Evolutionary conservation across 2,113 vertebrate genomes (phyloP).

Genomic region (Oncorhynchus keta): DNA sequence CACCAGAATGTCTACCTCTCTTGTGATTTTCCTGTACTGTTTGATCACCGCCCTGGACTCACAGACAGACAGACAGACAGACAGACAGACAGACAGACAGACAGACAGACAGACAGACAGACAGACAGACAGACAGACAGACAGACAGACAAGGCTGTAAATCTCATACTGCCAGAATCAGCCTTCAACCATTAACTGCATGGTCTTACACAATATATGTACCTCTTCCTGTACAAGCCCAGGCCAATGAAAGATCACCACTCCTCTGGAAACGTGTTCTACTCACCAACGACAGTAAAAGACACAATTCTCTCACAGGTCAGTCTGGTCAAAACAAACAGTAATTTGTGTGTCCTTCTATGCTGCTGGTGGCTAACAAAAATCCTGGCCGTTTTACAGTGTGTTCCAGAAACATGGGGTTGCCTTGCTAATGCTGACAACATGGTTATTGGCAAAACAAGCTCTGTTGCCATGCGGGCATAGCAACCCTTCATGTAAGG

Average conservation of each 20-base stretch:
- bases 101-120: not conserved
- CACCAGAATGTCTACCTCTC: not conserved
- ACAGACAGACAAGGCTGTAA: not conserved
- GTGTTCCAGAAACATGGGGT: not conserved
- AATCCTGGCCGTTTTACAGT: not conserved
- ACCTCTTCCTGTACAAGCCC: not conserved
- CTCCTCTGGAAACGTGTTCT: not conserved
- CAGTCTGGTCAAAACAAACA: not conserved
- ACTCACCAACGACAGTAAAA: not conserved
- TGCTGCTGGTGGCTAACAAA: not conserved
- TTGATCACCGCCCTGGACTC: not conserved
- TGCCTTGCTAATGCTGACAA: conserved; percentile 57
- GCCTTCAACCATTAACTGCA: not conserved
- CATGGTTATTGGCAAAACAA: conserved; percentile 65
- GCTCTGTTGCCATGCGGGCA: conserved; percentile 30
- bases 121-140: no score
- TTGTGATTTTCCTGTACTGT: not conserved
- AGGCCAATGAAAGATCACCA: not conserved
- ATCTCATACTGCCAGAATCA: not conserved
- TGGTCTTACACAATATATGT: not conserved
- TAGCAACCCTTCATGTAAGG: not conserved
- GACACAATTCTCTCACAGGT: not conserved
- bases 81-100: not conserved
- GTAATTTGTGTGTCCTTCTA: not conserved
- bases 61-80: no score